Evolutionary conservation across 2,888 invertebrate genomes (phyloP).

Genomic region (Sphinx pinastri): DNA sequence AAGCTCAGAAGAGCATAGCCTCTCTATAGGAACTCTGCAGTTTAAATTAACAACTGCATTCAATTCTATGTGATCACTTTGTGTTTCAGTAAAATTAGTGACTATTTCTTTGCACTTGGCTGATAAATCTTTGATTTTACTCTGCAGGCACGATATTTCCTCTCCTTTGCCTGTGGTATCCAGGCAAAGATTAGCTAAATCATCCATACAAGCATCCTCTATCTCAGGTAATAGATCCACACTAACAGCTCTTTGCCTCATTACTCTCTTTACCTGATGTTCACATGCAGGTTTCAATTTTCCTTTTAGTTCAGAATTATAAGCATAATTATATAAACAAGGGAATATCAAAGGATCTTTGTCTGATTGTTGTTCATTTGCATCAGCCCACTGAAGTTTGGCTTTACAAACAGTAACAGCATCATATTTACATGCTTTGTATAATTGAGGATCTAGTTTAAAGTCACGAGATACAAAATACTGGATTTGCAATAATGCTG

Average conservation of each 20-base stretch:
- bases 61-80: slow-evolving; percentile 94
- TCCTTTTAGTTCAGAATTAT: slow-evolving; percentile 76
- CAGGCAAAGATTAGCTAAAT: slow-evolving; percentile 92
- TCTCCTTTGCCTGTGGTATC: slow-evolving; percentile 94
- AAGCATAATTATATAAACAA: slow-evolving; percentile 92
- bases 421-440: slow-evolving; percentile 94
- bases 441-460: slow-evolving; percentile 94
- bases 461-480: slow-evolving; percentile 98
- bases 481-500: slow-evolving; percentile 96
- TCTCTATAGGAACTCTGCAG: slow-evolving; percentile 91
- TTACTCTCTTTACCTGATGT: slow-evolving; percentile 94
- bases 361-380: slow-evolving; percentile 87
- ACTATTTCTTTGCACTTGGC: slow-evolving; percentile 90
- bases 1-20: slow-evolving; percentile 88
- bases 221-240: slow-evolving; percentile 97
- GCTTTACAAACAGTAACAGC: slow-evolving; percentile 93
- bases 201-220: slow-evolving; percentile 94
- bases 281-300: slow-evolving; percentile 85
- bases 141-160: slow-evolving; percentile 97
- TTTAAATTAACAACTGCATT: slow-evolving; percentile 94
- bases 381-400: slow-evolving; percentile 89
- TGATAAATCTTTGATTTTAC: slow-evolving; percentile 88
- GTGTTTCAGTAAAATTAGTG: slow-evolving; percentile 93
- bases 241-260: slow-evolving; percentile 95
- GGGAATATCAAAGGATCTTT: slow-evolving; percentile 93